phyloP scores from a whole-genome alignment of 2,113 vertebrate species.

The Scomber colias region DNA sequence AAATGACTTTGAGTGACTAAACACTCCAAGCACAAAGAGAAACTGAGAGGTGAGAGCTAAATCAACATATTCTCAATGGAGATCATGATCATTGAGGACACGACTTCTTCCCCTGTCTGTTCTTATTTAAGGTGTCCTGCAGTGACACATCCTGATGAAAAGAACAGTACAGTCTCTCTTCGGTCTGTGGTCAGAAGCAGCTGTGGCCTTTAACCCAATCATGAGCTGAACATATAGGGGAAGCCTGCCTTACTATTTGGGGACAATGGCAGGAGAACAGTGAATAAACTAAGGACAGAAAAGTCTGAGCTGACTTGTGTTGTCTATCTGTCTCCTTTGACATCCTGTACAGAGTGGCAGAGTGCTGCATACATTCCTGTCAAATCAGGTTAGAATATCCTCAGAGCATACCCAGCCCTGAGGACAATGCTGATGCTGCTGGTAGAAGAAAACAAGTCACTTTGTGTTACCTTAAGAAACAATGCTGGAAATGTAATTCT shows the following conservation, averaged over 20 bases:
- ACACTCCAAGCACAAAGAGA: neutral
- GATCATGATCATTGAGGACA: too few species aligned
- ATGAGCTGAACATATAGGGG: too few species aligned
- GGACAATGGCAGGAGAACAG: neutral
- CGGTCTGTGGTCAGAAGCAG: too few species aligned
- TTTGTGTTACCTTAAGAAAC: neutral
- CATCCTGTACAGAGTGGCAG: conserved; percentile 12
- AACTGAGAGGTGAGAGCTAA: neutral
- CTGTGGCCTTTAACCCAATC: too few species aligned
- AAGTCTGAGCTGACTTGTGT: neutral
- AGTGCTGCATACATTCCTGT: conserved; percentile 12
- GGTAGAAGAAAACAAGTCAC: neutral
- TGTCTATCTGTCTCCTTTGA: neutral
- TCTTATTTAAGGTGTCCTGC: neutral
- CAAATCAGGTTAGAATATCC: conserved; percentile 17
- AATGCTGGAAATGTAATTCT: neutral
- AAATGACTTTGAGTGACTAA: neutral
- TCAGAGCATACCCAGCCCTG: neutral
- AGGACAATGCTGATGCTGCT: neutral
- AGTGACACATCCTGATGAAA: neutral
- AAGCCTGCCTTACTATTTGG: neutral
- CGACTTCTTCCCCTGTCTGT: too few species aligned
- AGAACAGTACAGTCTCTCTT: too few species aligned
- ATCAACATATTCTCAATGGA: too few species aligned
- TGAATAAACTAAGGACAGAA: neutral